These are phyloP conservation scores for Formica aserva DNA, from an alignment of 2,888 invertebrate genomes.

Conservation along the genomic window DNA sequence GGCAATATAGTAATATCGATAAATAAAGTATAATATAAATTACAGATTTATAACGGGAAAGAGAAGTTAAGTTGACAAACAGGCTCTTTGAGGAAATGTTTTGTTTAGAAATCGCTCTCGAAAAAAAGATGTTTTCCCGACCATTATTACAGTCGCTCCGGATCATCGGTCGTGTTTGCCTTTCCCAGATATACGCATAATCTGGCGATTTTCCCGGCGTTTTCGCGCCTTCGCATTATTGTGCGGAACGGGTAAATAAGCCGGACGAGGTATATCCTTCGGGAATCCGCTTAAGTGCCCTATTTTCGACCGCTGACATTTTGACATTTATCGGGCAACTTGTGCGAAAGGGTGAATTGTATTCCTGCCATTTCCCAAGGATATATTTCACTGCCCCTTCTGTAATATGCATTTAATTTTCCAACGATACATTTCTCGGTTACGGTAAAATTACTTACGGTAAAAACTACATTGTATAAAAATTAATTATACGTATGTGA, in stretches of 20 bases:
- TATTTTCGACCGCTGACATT: conserved; percentile 63
- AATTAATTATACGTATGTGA: neutral
- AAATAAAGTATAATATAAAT: neutral
- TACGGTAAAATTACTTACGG: neutral
- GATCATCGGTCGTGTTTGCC: conserved; percentile 60
- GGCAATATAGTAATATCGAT: neutral
- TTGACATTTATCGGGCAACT: conserved; percentile 64
- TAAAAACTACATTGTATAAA: neutral
- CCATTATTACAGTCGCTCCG: conserved; percentile 27
- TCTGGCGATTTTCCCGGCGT: conserved; percentile 47
- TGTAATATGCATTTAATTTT: conserved; percentile 13
- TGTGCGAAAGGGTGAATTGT: conserved; percentile 55
- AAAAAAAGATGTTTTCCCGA: conserved; percentile 1
- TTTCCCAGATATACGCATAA: conserved; percentile 72
- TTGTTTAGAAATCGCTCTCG: neutral
- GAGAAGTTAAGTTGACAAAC: neutral
- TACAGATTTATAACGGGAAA: neutral
- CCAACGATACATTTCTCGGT: neutral
- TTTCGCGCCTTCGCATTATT: conserved; percentile 51
- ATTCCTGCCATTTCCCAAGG: conserved; percentile 12
- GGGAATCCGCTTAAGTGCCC: conserved; percentile 76
- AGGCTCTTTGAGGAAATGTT: neutral
- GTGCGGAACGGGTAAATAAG: conserved; percentile 43
- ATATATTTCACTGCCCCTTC: neutral
- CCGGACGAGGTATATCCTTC: conserved; percentile 27